Evolutionary conservation across 2,888 invertebrate species (phyloP).

Genomic region (Uropetala carovei): DNA sequence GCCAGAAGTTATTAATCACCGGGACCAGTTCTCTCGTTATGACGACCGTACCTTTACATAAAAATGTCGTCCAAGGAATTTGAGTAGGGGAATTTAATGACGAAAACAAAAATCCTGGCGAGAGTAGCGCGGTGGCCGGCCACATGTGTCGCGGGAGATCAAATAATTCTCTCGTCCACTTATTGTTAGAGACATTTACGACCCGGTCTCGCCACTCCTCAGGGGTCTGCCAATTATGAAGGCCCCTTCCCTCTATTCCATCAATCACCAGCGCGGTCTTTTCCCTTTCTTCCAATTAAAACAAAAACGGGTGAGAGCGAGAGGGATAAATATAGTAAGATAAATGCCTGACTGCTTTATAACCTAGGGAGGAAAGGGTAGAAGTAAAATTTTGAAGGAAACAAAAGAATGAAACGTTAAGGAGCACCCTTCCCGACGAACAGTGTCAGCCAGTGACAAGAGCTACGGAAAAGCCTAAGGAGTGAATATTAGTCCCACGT

Average conservation of each 20-base stretch:
- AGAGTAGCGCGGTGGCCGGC: neutral
- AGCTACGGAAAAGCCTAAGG: too few species aligned
- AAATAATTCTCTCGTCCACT: conserved; percentile 55
- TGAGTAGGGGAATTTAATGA: conserved; percentile 42
- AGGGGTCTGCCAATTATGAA: conserved; percentile 59
- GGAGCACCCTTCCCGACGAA: too few species aligned
- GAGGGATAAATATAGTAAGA: neutral
- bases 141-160: conserved; percentile 47
- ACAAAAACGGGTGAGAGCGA: neutral
- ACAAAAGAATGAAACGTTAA: too few species aligned
- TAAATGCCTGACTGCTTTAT: neutral
- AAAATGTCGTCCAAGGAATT: conserved; percentile 46
- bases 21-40: conserved; percentile 9
- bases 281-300: conserved; percentile 45
- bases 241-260: conserved; percentile 38
- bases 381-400: too few species aligned
- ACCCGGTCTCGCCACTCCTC: neutral
- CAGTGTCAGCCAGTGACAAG: too few species aligned
- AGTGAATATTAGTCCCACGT: too few species aligned
- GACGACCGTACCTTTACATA: conserved; percentile 50
- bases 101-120: conserved; percentile 31
- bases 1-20: neutral
- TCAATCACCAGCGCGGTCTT: conserved; percentile 37
- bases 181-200: conserved; percentile 58
- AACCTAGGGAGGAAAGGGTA: too few species aligned